Conservation (phyloP, 1,140 invertebrate species). For the Trichomalopsis sarcophagae region DNA sequence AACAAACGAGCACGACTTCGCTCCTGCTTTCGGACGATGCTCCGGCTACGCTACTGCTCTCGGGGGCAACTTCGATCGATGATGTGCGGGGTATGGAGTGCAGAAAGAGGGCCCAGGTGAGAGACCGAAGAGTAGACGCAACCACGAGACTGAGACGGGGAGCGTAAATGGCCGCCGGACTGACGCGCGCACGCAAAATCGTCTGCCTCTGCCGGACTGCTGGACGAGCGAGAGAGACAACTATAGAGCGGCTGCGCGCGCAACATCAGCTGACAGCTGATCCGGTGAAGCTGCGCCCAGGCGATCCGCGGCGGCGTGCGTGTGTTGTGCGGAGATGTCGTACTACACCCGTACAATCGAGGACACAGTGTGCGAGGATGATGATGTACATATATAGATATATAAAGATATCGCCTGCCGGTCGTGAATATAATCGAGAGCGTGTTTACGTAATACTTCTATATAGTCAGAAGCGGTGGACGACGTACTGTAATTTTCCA, state of each 20-base stretch:
- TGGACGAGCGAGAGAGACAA: background rate
- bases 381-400: too few species aligned
- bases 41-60: too few species aligned
- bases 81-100: background rate
- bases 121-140: background rate
- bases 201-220: background rate
- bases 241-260: background rate
- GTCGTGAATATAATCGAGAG: too few species aligned
- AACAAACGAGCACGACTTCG: background rate
- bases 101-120: background rate
- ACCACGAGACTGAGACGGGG: slow-evolving; percentile 16
- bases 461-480: too few species aligned
- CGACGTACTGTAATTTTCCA: too few species aligned
- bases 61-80: background rate
- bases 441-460: too few species aligned
- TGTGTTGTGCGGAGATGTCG: too few species aligned
- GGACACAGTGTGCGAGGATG: too few species aligned
- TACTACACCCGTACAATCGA: too few species aligned
- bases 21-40: too few species aligned
- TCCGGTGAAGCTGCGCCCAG: background rate
- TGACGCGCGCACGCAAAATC: background rate
- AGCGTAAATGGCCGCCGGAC: slow-evolving; percentile 28
- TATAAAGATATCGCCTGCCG: too few species aligned
- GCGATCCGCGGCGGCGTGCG: too few species aligned
- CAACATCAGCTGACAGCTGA: background rate